Evolutionary conservation across 2,888 invertebrate genomes (phyloP), one percentile per base, ranked within the genome.

Genomic region (Cheilosia soror): DNA sequence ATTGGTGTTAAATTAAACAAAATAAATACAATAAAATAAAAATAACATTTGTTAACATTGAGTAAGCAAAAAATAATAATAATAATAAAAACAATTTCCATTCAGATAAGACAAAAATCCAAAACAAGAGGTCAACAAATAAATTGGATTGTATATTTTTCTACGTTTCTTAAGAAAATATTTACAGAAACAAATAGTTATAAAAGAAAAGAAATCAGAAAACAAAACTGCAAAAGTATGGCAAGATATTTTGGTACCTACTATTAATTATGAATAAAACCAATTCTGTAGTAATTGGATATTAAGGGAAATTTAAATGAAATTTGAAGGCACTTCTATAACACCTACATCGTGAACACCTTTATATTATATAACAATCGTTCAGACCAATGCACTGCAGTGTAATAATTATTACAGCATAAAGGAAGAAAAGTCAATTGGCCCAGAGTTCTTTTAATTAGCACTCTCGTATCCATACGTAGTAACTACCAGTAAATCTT

Each of bases 111-210:
- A 49, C 68, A 62, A 55, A 62, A 55, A 55, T 51, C 20, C n/a
- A 57, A 60, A 29, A 57, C 25, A 15, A 57, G 29, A 27, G 42
- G 13, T 73, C 31, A 68, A 72, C n/a, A 60, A 31, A n/a, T n/a
- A 69, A 75, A 65, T 20, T 20, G 47, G 13, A 75, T 79, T 84
- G 78, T 69, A 84, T 84, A 84, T 84, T 84, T 84, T 80, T 84
- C 75, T 80, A 84, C 80, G 80, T 80, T 84, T 80, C 60, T 60
- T 69, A 55, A 73, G 51, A 65, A 57, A 73, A 58, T 62, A 77
- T 69, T 73, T 58, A 63, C 47, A 69, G 63, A 69, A 58, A 20
- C 27, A 15, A 20, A 63, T 49, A 42, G 3, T 40, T 9, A 37
- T 37, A 37, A 37, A 37, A 37, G 9, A 42, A 62, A 20, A 15